Percentiles rank a stretch among this genome's conserved stretches.
Evolutionary conservation across 2,888 invertebrate genomes (phyloP).

Genomic region (Willowsia nigromaculata): DNA sequence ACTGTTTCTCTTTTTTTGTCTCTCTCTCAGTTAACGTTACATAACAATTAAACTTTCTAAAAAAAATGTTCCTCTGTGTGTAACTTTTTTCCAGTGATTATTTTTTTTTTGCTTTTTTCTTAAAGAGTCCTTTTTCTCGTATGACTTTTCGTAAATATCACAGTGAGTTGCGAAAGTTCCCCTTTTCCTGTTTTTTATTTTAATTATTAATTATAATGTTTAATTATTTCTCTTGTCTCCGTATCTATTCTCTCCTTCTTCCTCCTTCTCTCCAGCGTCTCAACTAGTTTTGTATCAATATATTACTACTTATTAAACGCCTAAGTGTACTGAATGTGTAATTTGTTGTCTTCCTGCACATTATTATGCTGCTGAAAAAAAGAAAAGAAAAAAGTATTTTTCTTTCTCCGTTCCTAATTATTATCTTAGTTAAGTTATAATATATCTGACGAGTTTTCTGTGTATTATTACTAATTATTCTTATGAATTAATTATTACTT

Average conservation of each 20-base stretch:
- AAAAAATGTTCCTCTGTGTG: slow-evolving; percentile 5
- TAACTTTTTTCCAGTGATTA: slow-evolving; percentile 65
- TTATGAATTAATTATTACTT: slow-evolving; percentile 45
- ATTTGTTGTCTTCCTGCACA: slow-evolving; percentile 34
- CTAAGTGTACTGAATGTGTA: slow-evolving; percentile 29
- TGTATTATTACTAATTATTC: background rate
- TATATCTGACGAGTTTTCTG: slow-evolving; percentile 19
- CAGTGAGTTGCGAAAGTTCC: slow-evolving; percentile 77
- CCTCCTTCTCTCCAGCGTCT: background rate
- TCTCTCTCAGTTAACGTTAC: too few relatives aligned
- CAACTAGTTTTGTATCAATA: background rate
- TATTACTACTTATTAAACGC: slow-evolving; percentile 5
- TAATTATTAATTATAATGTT: background rate
- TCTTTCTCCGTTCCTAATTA: slow-evolving; percentile 40
- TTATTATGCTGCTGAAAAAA: background rate
- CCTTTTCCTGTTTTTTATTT: slow-evolving; percentile 71
- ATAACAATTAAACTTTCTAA: slow-evolving; percentile 27
- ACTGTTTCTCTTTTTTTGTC: slow-evolving; percentile 20
- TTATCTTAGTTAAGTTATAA: background rate
- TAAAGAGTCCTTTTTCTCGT: slow-evolving; percentile 75
- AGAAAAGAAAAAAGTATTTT: background rate
- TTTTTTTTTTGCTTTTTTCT: too few relatives aligned
- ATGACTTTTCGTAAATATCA: slow-evolving; percentile 77
- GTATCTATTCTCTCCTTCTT: background rate
- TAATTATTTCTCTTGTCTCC: slow-evolving; percentile 7